phyloP scores from a whole-genome alignment of 1,140 invertebrate genomes.

The Drosophila simulans region DNA sequence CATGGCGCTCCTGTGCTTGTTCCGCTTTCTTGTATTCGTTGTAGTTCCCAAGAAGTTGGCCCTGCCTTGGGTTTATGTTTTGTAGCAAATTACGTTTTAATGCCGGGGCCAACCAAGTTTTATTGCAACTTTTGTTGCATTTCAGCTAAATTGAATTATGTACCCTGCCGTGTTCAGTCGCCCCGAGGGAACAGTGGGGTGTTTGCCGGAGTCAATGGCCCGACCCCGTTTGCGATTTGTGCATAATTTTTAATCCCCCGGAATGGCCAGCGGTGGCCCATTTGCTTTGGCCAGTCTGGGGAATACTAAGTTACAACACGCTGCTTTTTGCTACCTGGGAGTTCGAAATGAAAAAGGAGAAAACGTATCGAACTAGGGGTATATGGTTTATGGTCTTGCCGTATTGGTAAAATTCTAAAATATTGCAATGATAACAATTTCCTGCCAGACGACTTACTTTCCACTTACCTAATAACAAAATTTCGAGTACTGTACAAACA shows the following conservation, averaged over 20 bases:
- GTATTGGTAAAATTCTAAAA: too few relatives aligned
- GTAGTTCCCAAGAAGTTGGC: slow-evolving; percentile 48
- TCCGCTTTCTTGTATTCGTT: slow-evolving; percentile 1
- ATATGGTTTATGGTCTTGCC: not conserved
- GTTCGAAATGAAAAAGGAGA: not conserved
- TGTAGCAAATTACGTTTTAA: slow-evolving; percentile 73
- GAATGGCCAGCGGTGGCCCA: slow-evolving; percentile 23
- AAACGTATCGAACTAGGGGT: not conserved
- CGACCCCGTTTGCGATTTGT: slow-evolving; percentile 51
- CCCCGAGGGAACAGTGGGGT: slow-evolving; percentile 4
- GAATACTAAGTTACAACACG: slow-evolving; percentile 12
- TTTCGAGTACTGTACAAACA: too few relatives aligned
- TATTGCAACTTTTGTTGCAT: slow-evolving; percentile 79
- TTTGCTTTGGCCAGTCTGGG: slow-evolving; percentile 3
- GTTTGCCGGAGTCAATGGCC: slow-evolving; percentile 31
- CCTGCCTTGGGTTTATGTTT: slow-evolving; percentile 39
- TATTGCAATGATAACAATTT: too few relatives aligned
- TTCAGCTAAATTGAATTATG: slow-evolving; percentile 75
- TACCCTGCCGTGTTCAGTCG: slow-evolving; percentile 37
- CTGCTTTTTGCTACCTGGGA: not conserved
- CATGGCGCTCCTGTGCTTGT: slow-evolving; percentile 28
- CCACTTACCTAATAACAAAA: too few relatives aligned
- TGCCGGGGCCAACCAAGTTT: slow-evolving; percentile 63
- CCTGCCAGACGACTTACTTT: too few relatives aligned
- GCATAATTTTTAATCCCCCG: slow-evolving; percentile 46